Evolutionary conservation across 2,888 invertebrate genomes (phyloP), one percentile per base, ranked within the genome.

Genomic region (Sphaerophoria rueppellii): DNA sequence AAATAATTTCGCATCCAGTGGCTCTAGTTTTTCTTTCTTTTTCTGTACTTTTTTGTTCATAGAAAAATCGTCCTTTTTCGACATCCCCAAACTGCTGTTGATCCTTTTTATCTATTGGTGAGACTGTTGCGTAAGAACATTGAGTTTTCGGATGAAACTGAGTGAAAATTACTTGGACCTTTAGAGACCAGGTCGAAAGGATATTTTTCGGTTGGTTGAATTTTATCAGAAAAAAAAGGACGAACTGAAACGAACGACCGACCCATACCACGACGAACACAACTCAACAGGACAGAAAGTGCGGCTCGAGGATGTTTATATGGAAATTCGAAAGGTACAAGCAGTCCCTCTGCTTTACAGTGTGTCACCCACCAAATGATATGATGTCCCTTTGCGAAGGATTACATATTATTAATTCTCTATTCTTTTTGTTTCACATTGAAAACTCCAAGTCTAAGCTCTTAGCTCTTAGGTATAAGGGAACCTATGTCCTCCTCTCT

Each of bases 1-100:
- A 80, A 85, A 85, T 80, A 73, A 85, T 81, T 80, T 85, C 63
- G 77, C 69, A 85, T 77, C 76, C 70, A 57, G 58, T 72, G 72
- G 60, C 50, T 40, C 65, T 35, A 69, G 32, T 55, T 77, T 77
- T 61, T 70, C 40, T 40, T 40, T 40, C 9, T 40, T 58, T 58
- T 40, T 58, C 11, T 60, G 16, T 40, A 16, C 37, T 16, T 6
- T 58, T 58, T 37, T 1, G 16, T 40, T 60, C 60, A 60, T 55
- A 48, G 70, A 32, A 61, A 61, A 46, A 32, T 35, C 74, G 61
- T 61, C 24, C 55, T 50, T 54, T 43, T 4, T 55, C 48, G 43
- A 37, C 11, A 43, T 40, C 60, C 60, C 43, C 60, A 60, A 60
- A 58, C 58, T 58, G 43, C 24, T 58, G 11, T 24, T 16, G 55